These are phyloP conservation scores for Glaucomys volans DNA, from an alignment of 2,113 vertebrate species.

Conservation along the genomic window DNA sequence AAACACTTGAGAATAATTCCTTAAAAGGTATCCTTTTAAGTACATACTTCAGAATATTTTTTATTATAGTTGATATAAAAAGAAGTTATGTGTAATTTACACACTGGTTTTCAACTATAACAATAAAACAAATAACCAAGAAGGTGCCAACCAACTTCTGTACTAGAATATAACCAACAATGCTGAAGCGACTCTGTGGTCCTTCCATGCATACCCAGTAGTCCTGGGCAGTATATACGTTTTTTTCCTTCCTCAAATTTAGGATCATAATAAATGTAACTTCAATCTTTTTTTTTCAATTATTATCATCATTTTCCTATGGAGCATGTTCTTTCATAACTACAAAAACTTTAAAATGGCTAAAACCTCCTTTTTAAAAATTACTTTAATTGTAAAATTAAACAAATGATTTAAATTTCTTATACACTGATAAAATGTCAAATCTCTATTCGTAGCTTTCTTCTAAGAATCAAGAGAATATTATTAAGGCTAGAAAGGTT, in stretches of 20 bases:
- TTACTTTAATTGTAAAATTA: constrained; percentile 15
- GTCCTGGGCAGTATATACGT: not conserved
- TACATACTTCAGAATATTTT: not conserved
- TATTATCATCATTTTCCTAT: not conserved
- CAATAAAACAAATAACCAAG: not conserved
- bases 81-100: not conserved
- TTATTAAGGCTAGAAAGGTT: constrained; percentile 5
- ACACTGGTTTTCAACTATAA: not conserved
- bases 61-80: constrained; percentile 40
- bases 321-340: constrained; percentile 1
- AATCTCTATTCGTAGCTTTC: constrained; percentile 11
- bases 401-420: not conserved
- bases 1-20: constrained; percentile 8
- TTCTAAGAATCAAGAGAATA: not conserved
- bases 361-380: not conserved
- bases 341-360: not conserved
- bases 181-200: not conserved
- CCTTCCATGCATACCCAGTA: not conserved
- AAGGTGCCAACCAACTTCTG: not conserved
- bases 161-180: not conserved
- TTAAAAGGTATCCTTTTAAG: constrained; percentile 42
- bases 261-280: not conserved
- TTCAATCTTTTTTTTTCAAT: not conserved
- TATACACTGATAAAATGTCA: not conserved
- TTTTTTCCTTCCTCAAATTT: not conserved